Evolutionary conservation across 2,888 invertebrate species (phyloP), one percentile per base, ranked within the genome.

Genomic region (Danaus chrysippus): DNA sequence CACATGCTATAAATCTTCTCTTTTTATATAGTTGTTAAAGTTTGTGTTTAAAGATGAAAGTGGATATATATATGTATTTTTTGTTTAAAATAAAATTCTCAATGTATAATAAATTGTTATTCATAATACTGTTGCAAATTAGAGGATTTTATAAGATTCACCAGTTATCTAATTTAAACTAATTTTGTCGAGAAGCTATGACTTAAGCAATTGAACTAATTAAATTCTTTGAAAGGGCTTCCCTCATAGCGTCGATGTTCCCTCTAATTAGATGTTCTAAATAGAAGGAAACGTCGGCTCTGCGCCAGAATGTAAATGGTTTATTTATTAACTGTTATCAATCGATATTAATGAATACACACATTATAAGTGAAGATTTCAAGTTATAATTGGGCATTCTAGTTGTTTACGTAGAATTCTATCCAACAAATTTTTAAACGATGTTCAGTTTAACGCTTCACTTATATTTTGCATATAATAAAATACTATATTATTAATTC

Each of bases 241-340:
- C 66, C 68, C 65, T 65, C 54, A 46, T 15, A 55, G 62, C 59
- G 61, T 60, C 63, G 64, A 49, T 62, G 66, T 62, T 66, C 54
- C 56, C 63, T 76, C 73, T 78, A 81, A 79, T 79, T 76, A 77
- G 72, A 75, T 75, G 70, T 71, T 66, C 67, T 70, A 71, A 72
- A 69, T 71, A 73, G 71, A 72, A 69, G 49, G 11, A 49, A 49
- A 49, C 23, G 2, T 34, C 23, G 23, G 5, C 23, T 5, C 23
- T 34, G 23, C 23, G 23, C 23, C 23, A 6, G 23, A 34, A 34
- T 34, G 23, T 34, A 5, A 34, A 34, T 34, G 23, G 23, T 34
- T 34, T 34, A 34, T 34, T 34, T 34, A 34, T 34, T 5, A 34
- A 34, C 23, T 34, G 6, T 34, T 34, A 34, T 34, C 23, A 34